Conservation (phyloP, 1,140 invertebrate genomes). For the Zaprionus tsacasi region DNA sequence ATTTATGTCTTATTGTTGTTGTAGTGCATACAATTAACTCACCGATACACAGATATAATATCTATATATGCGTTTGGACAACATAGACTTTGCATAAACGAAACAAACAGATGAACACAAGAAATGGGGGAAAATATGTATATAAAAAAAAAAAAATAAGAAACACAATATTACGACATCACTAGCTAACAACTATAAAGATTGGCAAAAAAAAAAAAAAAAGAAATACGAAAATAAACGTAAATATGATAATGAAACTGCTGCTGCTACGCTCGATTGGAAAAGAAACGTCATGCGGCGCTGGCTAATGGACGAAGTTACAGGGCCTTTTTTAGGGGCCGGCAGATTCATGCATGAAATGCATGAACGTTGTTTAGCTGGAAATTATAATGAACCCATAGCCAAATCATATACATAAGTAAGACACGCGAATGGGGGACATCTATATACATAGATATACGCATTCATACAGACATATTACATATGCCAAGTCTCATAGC, state of each 20-base stretch:
- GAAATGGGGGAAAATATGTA: not conserved
- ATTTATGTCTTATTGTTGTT: slow-evolving; percentile 71
- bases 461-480: not conserved
- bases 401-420: slow-evolving; percentile 50
- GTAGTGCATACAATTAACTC: slow-evolving; percentile 56
- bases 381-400: slow-evolving; percentile 70
- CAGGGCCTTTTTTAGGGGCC: slow-evolving; percentile 8
- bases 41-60: slow-evolving; percentile 25
- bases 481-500: not conserved
- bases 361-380: slow-evolving; percentile 69
- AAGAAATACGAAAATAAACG: slow-evolving; percentile 41
- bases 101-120: slow-evolving; percentile 47
- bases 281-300: slow-evolving; percentile 67
- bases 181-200: slow-evolving; percentile 34
- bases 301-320: slow-evolving; percentile 61
- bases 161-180: slow-evolving; percentile 53
- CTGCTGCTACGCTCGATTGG: slow-evolving; percentile 76
- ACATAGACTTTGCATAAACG: slow-evolving; percentile 72
- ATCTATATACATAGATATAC: slow-evolving; percentile 7
- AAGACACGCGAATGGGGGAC: slow-evolving; percentile 38
- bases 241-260: slow-evolving; percentile 81
- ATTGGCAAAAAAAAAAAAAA: slow-evolving; percentile 50
- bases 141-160: slow-evolving; percentile 14
- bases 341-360: slow-evolving; percentile 79
- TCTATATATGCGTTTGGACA: slow-evolving; percentile 30